Percentiles rank a stretch among this genome's conserved stretches.
Evolutionary conservation across 2,888 invertebrate species (phyloP).

Genomic region (Omphaloscelis lunosa): DNA sequence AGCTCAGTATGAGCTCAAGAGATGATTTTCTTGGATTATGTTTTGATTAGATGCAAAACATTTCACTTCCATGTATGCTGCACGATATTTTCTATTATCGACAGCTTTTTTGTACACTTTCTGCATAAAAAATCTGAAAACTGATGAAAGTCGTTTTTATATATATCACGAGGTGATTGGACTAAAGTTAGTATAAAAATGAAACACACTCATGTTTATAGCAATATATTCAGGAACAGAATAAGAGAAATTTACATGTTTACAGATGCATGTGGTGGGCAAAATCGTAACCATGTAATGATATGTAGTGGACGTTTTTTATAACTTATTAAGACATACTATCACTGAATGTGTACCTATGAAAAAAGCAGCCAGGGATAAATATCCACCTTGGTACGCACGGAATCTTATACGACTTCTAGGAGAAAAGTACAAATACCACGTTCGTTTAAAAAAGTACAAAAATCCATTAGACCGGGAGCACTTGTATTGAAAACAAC

Average conservation of each 20-base stretch:
- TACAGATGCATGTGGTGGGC: conserved; percentile 4
- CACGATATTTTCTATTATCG: background rate
- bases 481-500: too few species aligned
- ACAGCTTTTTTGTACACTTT: background rate
- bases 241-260: background rate
- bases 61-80: conserved; percentile 9
- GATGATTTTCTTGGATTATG: conserved; percentile 1
- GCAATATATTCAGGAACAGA: conserved; percentile 3
- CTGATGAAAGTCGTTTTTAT: conserved; percentile 1
- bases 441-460: too few species aligned
- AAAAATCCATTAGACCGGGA: too few species aligned
- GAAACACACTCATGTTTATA: background rate
- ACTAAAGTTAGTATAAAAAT: conserved; percentile 5
- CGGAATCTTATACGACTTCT: too few species aligned
- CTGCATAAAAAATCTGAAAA: conserved; percentile 1
- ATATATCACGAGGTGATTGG: conserved; percentile 2
- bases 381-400: too few species aligned
- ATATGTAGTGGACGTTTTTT: too few species aligned
- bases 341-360: too few species aligned
- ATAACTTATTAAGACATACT: too few species aligned
- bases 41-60: conserved; percentile 18
- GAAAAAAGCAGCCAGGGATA: too few species aligned
- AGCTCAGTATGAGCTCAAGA: background rate
- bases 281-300: background rate
- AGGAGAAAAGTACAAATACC: too few species aligned